phyloP scores from a whole-genome alignment of 2,113 vertebrate genomes.

The Sphyrna mokarran region DNA sequence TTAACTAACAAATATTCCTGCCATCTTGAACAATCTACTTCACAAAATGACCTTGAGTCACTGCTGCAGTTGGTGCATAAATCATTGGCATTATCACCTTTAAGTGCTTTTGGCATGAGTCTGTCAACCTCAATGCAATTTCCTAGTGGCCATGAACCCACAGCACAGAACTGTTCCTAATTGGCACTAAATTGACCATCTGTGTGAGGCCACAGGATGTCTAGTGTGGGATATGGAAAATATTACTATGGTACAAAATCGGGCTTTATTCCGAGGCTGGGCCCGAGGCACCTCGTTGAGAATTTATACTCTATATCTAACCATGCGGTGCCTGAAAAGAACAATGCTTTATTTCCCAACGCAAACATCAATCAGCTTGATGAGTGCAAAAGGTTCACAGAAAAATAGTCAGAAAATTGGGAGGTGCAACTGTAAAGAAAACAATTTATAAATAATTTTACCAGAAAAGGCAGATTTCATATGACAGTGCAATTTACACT shows the following conservation, averaged over 20 bases:
- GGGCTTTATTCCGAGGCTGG: neutral
- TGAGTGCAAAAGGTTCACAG: neutral
- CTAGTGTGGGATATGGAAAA: neutral
- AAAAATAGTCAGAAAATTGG: neutral
- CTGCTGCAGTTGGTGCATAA: neutral
- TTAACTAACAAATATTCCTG: neutral
- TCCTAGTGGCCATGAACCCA: neutral
- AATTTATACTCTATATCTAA: neutral
- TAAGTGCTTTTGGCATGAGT: neutral
- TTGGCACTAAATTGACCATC: neutral
- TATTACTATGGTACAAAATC: no score
- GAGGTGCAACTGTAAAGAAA: neutral
- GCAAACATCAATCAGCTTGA: conserved; percentile 9
- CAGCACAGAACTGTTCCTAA: neutral
- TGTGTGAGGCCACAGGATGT: neutral
- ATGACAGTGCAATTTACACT: neutral
- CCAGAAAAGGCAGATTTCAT: neutral
- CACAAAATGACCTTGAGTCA: neutral
- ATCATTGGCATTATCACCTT: neutral
- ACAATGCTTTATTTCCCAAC: neutral
- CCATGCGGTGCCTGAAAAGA: neutral
- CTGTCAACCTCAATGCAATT: neutral
- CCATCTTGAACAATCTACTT: neutral
- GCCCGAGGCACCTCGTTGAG: neutral
- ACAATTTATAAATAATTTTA: neutral